Conservation (phyloP, 2,113 vertebrate species). For the Nothobranchius furzeri region DNA sequence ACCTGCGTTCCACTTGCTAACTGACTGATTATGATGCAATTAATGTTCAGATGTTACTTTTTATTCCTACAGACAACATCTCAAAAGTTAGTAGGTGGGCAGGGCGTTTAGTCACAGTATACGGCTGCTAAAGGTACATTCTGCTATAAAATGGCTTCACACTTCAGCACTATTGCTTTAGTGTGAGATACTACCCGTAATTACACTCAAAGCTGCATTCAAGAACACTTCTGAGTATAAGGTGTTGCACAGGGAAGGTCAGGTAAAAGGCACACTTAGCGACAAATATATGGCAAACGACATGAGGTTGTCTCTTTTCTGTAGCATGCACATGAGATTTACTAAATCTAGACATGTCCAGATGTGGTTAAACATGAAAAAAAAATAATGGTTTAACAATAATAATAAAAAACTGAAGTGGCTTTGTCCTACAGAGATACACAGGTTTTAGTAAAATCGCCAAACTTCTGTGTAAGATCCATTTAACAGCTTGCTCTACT, state of each 20-base stretch:
- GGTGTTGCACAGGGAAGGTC: too few species aligned
- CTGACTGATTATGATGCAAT: neutral
- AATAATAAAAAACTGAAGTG: neutral
- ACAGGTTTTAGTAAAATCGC: neutral
- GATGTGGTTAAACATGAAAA: neutral
- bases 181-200: neutral
- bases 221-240: too few species aligned
- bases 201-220: neutral
- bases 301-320: neutral
- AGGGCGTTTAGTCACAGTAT: neutral
- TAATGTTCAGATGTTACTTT: constrained; percentile 19
- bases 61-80: neutral
- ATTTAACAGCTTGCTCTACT: neutral
- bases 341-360: too few species aligned
- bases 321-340: neutral
- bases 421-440: neutral
- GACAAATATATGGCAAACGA: too few species aligned
- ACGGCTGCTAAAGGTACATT: neutral
- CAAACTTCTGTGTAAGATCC: neutral
- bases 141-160: neutral
- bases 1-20: neutral
- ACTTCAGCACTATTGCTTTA: neutral
- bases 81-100: constrained; percentile 10
- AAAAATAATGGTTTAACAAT: neutral
- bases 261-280: too few species aligned